Percentiles rank a stretch among this genome's conserved stretches.
Evolutionary conservation across 2,888 invertebrate genomes (phyloP).

Genomic region (Idaea aversata): DNA sequence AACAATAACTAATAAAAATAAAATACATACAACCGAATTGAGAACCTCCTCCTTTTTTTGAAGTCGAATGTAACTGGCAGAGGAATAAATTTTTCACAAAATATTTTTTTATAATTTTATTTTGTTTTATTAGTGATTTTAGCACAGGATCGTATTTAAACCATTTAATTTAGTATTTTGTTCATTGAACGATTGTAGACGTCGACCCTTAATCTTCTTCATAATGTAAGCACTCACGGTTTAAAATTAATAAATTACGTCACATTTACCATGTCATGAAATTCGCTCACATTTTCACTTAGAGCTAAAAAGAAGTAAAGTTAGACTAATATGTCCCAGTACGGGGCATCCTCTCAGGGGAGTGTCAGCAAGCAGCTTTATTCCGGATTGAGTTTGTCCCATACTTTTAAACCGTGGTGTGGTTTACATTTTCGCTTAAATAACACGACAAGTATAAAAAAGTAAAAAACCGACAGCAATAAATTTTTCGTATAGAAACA

Average conservation of each 20-base stretch:
- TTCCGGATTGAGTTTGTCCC: no score
- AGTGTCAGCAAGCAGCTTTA: no score
- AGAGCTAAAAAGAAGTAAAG: not conserved
- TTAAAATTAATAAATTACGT: not conserved
- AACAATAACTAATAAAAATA: no score
- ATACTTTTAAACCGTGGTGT: no score
- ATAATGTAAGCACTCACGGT: not conserved
- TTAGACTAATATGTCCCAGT: not conserved
- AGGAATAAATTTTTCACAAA: no score
- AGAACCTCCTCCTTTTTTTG: no score
- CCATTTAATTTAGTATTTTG: not conserved
- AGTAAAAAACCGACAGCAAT: no score
- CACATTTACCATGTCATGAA: conserved; percentile 49
- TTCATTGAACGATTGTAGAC: not conserved
- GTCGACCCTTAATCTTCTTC: not conserved
- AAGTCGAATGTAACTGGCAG: no score
- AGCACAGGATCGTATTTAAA: not conserved
- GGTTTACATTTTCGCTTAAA: no score
- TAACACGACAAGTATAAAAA: no score
- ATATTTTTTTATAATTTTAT: not conserved
- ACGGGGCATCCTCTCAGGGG: not conserved
- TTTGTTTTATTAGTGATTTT: conserved; percentile 15
- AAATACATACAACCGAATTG: no score
- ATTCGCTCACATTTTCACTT: conserved; percentile 41
- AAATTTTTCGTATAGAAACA: no score